Evolutionary conservation across 2,888 invertebrate species (phyloP).

Genomic region (Spodoptera littoralis): DNA sequence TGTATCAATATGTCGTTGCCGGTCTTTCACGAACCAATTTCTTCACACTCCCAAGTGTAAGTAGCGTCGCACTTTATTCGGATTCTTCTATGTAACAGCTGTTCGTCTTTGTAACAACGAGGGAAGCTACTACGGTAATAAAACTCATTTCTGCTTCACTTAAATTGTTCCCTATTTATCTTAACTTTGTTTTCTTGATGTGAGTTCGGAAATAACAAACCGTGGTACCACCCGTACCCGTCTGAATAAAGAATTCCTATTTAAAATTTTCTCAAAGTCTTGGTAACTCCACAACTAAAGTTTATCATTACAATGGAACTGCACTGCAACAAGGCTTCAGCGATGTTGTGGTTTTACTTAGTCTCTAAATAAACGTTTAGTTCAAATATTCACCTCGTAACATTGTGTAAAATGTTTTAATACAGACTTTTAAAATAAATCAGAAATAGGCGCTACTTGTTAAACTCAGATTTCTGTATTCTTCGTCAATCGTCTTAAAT

Average conservation of each 20-base stretch:
- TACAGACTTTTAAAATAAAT: too few relatives aligned
- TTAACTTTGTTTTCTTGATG: slow-evolving; percentile 17
- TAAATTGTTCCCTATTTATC: slow-evolving; percentile 26
- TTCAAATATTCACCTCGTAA: slow-evolving; percentile 3
- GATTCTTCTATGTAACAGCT: slow-evolving; percentile 52
- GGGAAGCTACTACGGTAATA: slow-evolving; percentile 26
- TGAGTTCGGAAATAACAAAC: slow-evolving; percentile 24
- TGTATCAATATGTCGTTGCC: slow-evolving; percentile 53
- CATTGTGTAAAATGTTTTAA: background rate
- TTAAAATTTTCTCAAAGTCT: slow-evolving; percentile 42
- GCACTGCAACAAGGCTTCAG: slow-evolving; percentile 18
- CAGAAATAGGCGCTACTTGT: too few relatives aligned
- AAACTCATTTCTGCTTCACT: slow-evolving; percentile 42
- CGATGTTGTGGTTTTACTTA: slow-evolving; percentile 10
- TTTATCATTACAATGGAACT: slow-evolving; percentile 49
- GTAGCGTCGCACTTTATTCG: slow-evolving; percentile 47
- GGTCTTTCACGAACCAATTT: slow-evolving; percentile 52
- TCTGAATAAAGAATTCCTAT: slow-evolving; percentile 40
- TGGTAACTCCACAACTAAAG: slow-evolving; percentile 33
- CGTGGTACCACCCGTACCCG: slow-evolving; percentile 9
- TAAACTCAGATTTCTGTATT: too few relatives aligned
- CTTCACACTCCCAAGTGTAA: slow-evolving; percentile 50
- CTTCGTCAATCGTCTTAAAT: slow-evolving; percentile 20
- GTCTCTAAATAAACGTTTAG: slow-evolving; percentile 19
- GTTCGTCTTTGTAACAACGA: slow-evolving; percentile 41